phyloP scores from a whole-genome alignment of 2,888 invertebrate species.

The Mimachlamys varia region DNA sequence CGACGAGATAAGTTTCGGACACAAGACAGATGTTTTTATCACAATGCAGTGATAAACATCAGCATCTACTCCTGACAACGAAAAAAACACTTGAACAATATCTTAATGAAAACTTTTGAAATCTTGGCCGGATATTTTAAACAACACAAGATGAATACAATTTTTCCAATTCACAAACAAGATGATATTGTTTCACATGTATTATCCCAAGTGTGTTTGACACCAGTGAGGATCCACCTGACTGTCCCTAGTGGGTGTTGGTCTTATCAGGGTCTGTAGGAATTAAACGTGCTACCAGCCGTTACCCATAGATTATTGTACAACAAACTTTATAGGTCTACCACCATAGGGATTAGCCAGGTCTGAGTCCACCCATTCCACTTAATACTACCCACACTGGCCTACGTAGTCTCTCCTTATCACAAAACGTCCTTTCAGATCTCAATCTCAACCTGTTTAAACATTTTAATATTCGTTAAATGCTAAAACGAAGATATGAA shows the following conservation, averaged over 20 bases:
- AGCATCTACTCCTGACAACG: neutral
- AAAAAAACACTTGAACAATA: neutral
- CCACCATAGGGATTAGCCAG: neutral
- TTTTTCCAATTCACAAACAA: neutral
- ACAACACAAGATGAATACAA: neutral
- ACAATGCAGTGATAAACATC: neutral
- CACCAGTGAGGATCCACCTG: neutral
- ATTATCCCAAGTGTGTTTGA: neutral
- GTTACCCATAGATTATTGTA: neutral
- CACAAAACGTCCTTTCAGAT: neutral
- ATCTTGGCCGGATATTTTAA: neutral
- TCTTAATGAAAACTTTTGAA: neutral
- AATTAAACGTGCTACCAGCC: neutral
- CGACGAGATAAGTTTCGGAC: neutral
- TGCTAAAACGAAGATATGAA: neutral
- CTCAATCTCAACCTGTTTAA: conserved; percentile 18
- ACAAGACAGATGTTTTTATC: neutral
- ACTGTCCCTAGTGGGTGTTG: neutral
- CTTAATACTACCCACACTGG: neutral
- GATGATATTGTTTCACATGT: neutral
- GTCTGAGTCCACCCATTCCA: neutral
- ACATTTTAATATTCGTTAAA: conserved; percentile 8
- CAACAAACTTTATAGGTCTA: neutral
- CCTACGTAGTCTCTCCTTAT: neutral
- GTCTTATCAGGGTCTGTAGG: conserved; percentile 8